A percentile compares a stretch with the other conserved stretches of the same genome.
Conservation (phyloP, 1,140 invertebrate genomes). For the Bombus cullumanus region DNA sequence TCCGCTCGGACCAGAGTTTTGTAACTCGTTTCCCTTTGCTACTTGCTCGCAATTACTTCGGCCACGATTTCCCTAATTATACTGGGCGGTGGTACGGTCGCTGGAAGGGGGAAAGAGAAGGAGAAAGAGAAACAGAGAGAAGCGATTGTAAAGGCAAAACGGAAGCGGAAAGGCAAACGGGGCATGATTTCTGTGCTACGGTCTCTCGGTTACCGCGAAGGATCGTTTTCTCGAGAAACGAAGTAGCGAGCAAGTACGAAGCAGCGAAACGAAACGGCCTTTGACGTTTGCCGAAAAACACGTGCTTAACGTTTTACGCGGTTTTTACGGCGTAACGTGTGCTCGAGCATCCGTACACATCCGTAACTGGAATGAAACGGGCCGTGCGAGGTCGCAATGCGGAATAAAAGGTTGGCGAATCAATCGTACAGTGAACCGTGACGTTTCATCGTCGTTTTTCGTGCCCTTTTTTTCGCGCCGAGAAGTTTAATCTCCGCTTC, state of each 20-base stretch:
- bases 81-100: not conserved
- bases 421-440: constrained; percentile 13
- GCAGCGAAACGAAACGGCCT: not conserved
- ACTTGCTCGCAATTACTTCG: constrained; percentile 39
- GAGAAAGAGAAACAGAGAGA: not conserved
- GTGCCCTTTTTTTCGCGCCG: constrained; percentile 40
- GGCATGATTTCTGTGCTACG: constrained; percentile 10
- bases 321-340: not conserved
- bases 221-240: not conserved
- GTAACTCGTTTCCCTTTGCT: not conserved
- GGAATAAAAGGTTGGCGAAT: constrained; percentile 3
- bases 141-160: constrained; percentile 4
- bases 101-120: not conserved
- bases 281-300: not conserved
- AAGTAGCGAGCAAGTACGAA: not conserved
- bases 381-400: not conserved
- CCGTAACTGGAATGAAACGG: not conserved
- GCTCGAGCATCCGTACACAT: not conserved
- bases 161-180: constrained; percentile 13
- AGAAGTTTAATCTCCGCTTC: constrained; percentile 48
- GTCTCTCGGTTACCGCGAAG: not conserved
- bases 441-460: constrained; percentile 29
- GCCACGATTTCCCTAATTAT: constrained; percentile 59
- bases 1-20: not conserved
- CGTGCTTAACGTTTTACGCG: not conserved